Evolutionary conservation across 2,888 invertebrate genomes (phyloP).

Genomic region (Machimus atricapillus): DNA sequence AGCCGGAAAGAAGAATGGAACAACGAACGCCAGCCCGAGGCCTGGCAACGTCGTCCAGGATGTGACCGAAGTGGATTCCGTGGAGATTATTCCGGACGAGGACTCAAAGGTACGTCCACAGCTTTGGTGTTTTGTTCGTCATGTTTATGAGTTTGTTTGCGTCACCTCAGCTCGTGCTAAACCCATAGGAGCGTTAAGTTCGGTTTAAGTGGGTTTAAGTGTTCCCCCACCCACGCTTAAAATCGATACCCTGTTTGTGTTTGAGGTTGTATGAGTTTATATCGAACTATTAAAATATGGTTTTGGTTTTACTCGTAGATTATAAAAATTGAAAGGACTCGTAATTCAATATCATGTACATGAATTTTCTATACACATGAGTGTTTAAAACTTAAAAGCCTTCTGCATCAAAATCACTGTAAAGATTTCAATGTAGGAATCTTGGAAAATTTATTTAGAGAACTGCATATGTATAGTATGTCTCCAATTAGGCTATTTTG

Average conservation of each 20-base stretch:
- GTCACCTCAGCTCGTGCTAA: background rate
- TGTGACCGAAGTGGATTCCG: slow-evolving; percentile 62
- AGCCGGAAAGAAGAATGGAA: slow-evolving; percentile 58
- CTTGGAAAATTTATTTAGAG: too few species aligned
- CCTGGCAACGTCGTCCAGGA: slow-evolving; percentile 60
- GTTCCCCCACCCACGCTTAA: background rate
- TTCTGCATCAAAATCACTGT: too few species aligned
- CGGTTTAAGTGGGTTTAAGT: background rate
- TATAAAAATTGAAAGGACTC: too few species aligned
- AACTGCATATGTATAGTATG: too few species aligned
- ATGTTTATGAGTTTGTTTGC: slow-evolving; percentile 35
- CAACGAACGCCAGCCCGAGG: slow-evolving; percentile 42
- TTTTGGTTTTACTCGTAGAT: too few species aligned
- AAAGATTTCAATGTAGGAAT: too few species aligned
- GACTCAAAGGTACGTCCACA: slow-evolving; percentile 57
- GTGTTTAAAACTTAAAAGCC: too few species aligned
- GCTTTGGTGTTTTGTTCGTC: background rate
- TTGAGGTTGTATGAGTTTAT: background rate
- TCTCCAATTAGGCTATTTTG: too few species aligned
- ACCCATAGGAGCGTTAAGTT: background rate
- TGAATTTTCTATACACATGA: too few species aligned
- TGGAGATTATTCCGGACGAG: slow-evolving; percentile 60
- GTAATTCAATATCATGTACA: too few species aligned
- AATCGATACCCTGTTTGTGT: background rate
- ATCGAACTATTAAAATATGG: background rate